Evolutionary conservation across 2,888 invertebrate genomes (phyloP).

Genomic region (Leucozona laternaria): DNA sequence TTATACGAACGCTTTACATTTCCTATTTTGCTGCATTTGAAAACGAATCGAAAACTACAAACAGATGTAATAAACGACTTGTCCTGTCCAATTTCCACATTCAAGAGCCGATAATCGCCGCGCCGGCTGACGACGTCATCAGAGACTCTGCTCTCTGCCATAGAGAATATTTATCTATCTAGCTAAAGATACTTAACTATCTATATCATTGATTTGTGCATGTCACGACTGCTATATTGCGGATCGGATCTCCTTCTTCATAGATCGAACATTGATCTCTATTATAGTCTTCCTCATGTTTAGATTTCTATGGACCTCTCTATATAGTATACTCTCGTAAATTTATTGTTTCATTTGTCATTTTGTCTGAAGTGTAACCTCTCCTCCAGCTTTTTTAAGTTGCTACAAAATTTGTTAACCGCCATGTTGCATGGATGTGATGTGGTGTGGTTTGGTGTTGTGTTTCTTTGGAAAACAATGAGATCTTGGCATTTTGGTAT

Average conservation of each 20-base stretch:
- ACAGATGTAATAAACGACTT: slow-evolving; percentile 41
- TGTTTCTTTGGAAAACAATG: slow-evolving; percentile 60
- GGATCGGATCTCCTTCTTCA: slow-evolving; percentile 49
- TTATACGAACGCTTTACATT: slow-evolving; percentile 46
- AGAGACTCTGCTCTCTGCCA: slow-evolving; percentile 9
- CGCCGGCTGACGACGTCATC: slow-evolving; percentile 23
- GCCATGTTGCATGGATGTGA: slow-evolving; percentile 46
- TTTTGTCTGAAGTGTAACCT: slow-evolving; percentile 6
- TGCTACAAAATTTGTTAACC: slow-evolving; percentile 51
- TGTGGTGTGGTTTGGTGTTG: slow-evolving; percentile 15
- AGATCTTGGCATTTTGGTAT: slow-evolving; percentile 67
- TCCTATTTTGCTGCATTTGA: slow-evolving; percentile 54
- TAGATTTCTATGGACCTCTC: neutral
- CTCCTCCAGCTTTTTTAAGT: slow-evolving; percentile 15
- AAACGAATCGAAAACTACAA: slow-evolving; percentile 38
- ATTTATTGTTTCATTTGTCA: slow-evolving; percentile 14
- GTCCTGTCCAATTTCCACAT: slow-evolving; percentile 22
- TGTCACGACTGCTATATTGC: slow-evolving; percentile 69
- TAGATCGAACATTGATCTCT: slow-evolving; percentile 59
- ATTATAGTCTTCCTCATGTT: slow-evolving; percentile 14
- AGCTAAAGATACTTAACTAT: slow-evolving; percentile 50
- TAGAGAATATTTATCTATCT: slow-evolving; percentile 20
- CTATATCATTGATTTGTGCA: slow-evolving; percentile 66
- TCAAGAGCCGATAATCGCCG: neutral
- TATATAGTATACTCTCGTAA: neutral